A percentile compares a stretch with the other conserved stretches of the same genome.
These are phyloP conservation scores for Venusia cambrica DNA, from an alignment of 2,888 invertebrate species.

Conservation along the genomic window DNA sequence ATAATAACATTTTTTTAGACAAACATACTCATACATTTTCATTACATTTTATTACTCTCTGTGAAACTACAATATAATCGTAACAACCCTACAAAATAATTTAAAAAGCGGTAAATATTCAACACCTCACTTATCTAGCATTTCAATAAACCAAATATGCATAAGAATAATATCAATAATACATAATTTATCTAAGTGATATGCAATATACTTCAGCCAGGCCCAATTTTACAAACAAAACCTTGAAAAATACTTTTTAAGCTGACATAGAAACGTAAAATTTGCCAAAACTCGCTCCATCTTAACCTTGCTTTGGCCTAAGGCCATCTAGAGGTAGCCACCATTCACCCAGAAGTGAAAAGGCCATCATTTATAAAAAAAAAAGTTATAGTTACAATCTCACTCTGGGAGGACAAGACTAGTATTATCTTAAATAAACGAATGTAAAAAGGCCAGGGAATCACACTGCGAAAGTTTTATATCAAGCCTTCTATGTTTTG, in stretches of 20 bases:
- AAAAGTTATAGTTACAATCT: conserved; percentile 17
- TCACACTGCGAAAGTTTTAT: too few relatives aligned
- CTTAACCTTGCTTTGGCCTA: too few relatives aligned
- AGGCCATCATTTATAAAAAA: too few relatives aligned
- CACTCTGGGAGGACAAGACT: conserved; percentile 15
- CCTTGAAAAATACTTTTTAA: conserved; percentile 13
- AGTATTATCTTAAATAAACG: conserved; percentile 13
- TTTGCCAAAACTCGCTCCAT: too few relatives aligned
- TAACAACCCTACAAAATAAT: conserved; percentile 30
- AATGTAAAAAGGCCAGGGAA: too few relatives aligned
- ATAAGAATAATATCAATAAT: conserved; percentile 41
- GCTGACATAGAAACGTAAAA: conserved; percentile 17
- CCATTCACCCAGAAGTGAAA: too few relatives aligned
- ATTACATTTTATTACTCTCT: conserved; percentile 1
- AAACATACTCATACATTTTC: conserved; percentile 11
- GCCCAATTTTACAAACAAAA: conserved; percentile 43
- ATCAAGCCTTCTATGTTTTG: too few relatives aligned
- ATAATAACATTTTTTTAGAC: too few relatives aligned
- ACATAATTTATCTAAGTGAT: conserved; percentile 67
- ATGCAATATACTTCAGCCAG: conserved; percentile 78
- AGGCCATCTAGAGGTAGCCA: too few relatives aligned
- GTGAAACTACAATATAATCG: conserved; percentile 9
- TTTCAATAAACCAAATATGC: conserved; percentile 41
- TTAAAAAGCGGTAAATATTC: conserved; percentile 33
- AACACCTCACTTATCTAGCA: conserved; percentile 43